Percentiles rank a stretch among this genome's conserved stretches.
Conservation (phyloP, 2,888 invertebrate species). For the Epistrophe grossulariae region DNA sequence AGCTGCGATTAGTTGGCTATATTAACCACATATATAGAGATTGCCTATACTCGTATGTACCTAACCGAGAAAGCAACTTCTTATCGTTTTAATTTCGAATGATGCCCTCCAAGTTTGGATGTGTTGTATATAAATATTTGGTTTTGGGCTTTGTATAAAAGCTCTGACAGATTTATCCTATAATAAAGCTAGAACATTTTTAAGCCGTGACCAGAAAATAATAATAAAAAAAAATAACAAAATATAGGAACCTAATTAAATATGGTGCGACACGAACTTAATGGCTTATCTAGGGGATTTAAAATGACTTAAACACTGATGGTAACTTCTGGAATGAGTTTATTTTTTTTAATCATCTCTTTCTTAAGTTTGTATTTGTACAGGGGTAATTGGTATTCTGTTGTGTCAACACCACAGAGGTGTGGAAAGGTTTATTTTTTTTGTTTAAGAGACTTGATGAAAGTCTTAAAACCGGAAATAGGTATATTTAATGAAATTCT, state of each 20-base stretch:
- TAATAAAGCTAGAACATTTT: not conserved
- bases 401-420: not conserved
- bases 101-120: not conserved
- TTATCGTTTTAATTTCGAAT: slow-evolving; percentile 17
- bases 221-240: not conserved
- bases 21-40: not conserved
- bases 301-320: not conserved
- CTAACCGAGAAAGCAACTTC: slow-evolving; percentile 9
- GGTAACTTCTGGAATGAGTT: not conserved
- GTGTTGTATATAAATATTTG: not conserved
- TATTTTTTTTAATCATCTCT: not conserved
- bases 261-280: not conserved
- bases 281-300: not conserved
- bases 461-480: too few relatives aligned
- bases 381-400: not conserved
- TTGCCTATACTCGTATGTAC: slow-evolving; percentile 24
- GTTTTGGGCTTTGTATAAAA: slow-evolving; percentile 2
- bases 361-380: not conserved
- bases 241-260: not conserved
- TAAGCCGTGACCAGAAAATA: not conserved
- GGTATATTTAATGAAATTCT: too few relatives aligned
- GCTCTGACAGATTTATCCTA: slow-evolving; percentile 18
- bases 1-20: slow-evolving; percentile 49
- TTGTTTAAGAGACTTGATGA: not conserved
- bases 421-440: not conserved